Percentiles rank a stretch among this genome's conserved stretches.
Evolutionary conservation across 2,797 vertebrate species (phyloP).

Genomic region (Epinephelus awoara): DNA sequence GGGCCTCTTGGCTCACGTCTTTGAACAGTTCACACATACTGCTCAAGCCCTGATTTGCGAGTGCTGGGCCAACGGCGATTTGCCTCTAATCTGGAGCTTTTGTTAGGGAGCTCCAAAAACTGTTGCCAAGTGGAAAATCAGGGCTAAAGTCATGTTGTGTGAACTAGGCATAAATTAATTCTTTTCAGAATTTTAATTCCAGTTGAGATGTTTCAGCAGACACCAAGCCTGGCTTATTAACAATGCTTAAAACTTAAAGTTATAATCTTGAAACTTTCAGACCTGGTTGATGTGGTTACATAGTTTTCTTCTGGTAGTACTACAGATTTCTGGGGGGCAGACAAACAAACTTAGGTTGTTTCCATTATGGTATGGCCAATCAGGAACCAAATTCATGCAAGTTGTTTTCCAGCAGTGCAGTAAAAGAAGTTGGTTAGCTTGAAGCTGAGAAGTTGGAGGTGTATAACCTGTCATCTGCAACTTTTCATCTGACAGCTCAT

Average conservation of each 20-base stretch:
- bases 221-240: neutral
- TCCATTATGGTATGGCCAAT: neutral
- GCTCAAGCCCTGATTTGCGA: too few species aligned
- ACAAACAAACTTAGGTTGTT: neutral
- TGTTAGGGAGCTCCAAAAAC: too few species aligned
- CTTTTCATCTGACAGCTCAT: conserved; percentile 12
- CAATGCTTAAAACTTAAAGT: neutral
- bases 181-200: neutral
- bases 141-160: too few species aligned
- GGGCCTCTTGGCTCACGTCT: too few species aligned
- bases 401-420: neutral
- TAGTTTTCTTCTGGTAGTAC: neutral
- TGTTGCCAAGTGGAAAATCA: too few species aligned
- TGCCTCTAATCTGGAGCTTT: too few species aligned
- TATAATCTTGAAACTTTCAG: neutral
- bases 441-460: conserved; percentile 3
- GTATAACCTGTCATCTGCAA: neutral
- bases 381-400: neutral
- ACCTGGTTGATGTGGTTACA: neutral
- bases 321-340: neutral
- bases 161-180: neutral
- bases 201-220: neutral
- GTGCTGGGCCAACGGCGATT: too few species aligned
- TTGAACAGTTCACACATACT: too few species aligned
- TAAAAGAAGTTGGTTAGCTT: neutral